Percentiles rank a stretch among this genome's conserved stretches.
phyloP scores from a whole-genome alignment of 2,113 vertebrate genomes.

The Odobenus rosmarus region DNA sequence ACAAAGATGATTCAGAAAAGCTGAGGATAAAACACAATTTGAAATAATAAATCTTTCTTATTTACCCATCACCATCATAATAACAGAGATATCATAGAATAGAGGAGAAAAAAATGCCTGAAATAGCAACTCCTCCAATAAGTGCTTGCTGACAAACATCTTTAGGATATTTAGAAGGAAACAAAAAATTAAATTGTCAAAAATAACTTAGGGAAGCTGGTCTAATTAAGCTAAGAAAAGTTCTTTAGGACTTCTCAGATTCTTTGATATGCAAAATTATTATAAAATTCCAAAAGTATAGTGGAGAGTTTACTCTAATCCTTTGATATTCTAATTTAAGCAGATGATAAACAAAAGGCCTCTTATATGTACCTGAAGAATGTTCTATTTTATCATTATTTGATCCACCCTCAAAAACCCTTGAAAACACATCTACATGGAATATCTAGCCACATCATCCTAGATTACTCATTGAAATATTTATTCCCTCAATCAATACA shows the following conservation, averaged over 20 bases:
- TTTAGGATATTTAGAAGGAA: not conserved
- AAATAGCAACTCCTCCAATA: not conserved
- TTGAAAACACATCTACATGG: not conserved
- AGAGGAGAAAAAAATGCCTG: not conserved
- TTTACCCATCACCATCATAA: not conserved
- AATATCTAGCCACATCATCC: not conserved
- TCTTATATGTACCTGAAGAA: not conserved
- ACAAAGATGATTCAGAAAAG: not conserved
- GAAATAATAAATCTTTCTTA: not conserved
- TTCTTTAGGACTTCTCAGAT: not conserved
- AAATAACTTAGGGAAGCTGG: not conserved
- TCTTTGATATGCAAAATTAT: not conserved
- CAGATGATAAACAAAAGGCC: not conserved
- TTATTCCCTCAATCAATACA: not conserved
- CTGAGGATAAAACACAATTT: not conserved
- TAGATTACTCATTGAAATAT: not conserved
- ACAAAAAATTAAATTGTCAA: not conserved
- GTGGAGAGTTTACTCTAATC: not conserved
- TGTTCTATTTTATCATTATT: not conserved
- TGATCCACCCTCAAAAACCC: not conserved
- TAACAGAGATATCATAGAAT: not conserved
- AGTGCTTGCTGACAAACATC: not conserved
- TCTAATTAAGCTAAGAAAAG: not conserved
- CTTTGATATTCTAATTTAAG: not conserved
- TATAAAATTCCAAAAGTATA: not conserved